Evolutionary conservation across 37 sponge, comb jelly and placozoan species (phyloP).

Genomic region (Lycopodina hypogea): DNA sequence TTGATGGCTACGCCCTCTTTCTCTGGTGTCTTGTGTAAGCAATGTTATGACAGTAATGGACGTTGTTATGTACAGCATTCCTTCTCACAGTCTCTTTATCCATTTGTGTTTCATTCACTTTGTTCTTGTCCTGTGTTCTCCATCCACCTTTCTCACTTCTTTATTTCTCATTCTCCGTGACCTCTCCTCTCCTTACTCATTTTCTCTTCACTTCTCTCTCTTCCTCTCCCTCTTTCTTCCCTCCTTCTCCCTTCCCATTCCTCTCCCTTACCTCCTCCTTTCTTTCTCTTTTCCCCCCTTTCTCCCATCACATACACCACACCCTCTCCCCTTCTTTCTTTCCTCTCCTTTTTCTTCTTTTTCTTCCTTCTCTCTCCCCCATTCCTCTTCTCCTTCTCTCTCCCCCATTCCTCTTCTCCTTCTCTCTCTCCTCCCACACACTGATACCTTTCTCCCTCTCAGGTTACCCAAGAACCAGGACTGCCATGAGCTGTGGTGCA

Average conservation of each 20-base stretch:
- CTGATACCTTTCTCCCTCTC: background rate
- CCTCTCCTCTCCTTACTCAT: no score
- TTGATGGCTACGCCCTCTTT: no score
- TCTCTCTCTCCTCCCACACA: background rate
- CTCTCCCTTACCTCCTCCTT: background rate
- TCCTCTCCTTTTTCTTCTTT: background rate
- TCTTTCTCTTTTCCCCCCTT: background rate
- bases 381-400: background rate
- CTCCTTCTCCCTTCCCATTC: no score
- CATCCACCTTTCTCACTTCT: background rate
- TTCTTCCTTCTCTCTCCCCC: background rate
- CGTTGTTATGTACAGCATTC: no score
- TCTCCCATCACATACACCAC: background rate
- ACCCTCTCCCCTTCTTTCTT: slow-evolving; percentile 1
- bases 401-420: background rate
- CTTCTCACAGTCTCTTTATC: no score
- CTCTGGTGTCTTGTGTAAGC: no score
- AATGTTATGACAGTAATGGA: no score
- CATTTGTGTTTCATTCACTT: background rate
- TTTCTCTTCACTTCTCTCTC: no score
- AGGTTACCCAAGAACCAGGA: slow-evolving; percentile 89
- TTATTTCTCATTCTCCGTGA: no score
- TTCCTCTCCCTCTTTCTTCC: no score
- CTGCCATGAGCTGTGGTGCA: slow-evolving; percentile 98
- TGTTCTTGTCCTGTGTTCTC: background rate